Evolutionary conservation across 2,113 vertebrate species (phyloP), one percentile per base, ranked within the genome.

Genomic region (Chionomys nivalis): DNA sequence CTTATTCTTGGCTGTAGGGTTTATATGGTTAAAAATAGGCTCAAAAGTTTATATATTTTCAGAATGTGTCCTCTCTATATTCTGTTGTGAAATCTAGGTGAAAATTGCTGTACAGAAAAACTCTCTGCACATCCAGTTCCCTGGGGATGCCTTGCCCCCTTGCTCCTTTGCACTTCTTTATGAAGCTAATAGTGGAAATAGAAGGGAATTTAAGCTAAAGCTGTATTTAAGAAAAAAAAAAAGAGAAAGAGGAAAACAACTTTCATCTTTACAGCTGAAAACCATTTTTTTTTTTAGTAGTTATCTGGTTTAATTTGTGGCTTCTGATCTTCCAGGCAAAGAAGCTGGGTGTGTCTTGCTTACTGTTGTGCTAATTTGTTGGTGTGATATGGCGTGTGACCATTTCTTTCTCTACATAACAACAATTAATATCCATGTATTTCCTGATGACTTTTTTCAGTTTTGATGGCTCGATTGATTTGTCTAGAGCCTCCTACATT

Each of bases 121-220:
- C 8, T 58, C 70, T 36, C 87, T 94, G 14, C 13, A 89, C 42
- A 49, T 96, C 85, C 93, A 86, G 66, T 81, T 93, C 17, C 47
- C 58, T 58, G 8, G 11, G 44, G 28, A 23, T 90, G 17, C 73
- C n/a, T 81, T 5, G 73, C 2, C 19, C 47, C 21, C n/a, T 33
- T 49, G 31, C 10, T 4, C 93, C 49, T 93, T 73, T 76, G 23
- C 88, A 16, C 21, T 88, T 52, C 65, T 90, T 85, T 31, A 55
- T 68, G 55, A 95, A 17, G n/a, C 33, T 86, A 3, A n/a, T 63
- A 4, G 17, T 77, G 13, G 23, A 9, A 47, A 42, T 47, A 86
- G 16, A 63, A 75, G 89, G 36, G 28, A 88, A 85, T 31, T 24
- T 68, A 96, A 95, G 24, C 14, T 92, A 75, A 95, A 88, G 49